Evolutionary conservation across 2,797 vertebrate species (phyloP), one percentile per base, ranked within the genome.

Genomic region (Ptychadena robeensis): DNA sequence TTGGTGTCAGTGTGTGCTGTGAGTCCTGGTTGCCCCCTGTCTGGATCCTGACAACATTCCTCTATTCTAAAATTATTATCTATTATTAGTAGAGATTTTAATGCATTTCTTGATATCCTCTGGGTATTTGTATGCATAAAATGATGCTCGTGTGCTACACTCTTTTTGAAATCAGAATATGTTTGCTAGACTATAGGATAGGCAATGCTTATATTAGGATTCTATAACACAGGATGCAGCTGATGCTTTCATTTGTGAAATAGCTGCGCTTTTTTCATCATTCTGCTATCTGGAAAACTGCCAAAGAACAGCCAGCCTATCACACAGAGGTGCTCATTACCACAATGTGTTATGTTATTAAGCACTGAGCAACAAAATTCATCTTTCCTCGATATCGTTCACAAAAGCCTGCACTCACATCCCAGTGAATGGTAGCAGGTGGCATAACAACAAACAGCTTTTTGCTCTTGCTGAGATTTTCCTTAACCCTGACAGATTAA

Each of bases 361-460:
- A 59, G 44, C 31, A 59, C 40, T 68, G 65, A 27, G 67, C 67
- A 48, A 79, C 35, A 79, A 68, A 57, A 68, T 35, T 63, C 64
- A 78, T 67, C 76, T 79, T 30, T 68, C 44, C 35, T 44, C 8
- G 38, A 28, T 69, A 22, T 67, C 35, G 31, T 68, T 34, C 18
- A 44, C 18, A 68, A 32, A 69, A 40, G 35, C 35, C 67, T 38
- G 37, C 76, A 79, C 76, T 79, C 53, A 68, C 25, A 48, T 68
- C 65, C 53, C 40, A 28, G n/a, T 37, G 76, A 79, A 79, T 79
- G 59, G 76, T 79, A 57, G 76, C 76, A 79, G 76, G 76, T 79
- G 76, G 65, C 40, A 35, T 18, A 28, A 79, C 44, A 57, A 79
- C 64, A 78, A 68, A 65, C 22, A 69, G 76, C 44, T 57, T 79